These are phyloP conservation scores for Silurus aristotelis DNA, from an alignment of 2,797 vertebrate genomes.

Conservation along the genomic window DNA sequence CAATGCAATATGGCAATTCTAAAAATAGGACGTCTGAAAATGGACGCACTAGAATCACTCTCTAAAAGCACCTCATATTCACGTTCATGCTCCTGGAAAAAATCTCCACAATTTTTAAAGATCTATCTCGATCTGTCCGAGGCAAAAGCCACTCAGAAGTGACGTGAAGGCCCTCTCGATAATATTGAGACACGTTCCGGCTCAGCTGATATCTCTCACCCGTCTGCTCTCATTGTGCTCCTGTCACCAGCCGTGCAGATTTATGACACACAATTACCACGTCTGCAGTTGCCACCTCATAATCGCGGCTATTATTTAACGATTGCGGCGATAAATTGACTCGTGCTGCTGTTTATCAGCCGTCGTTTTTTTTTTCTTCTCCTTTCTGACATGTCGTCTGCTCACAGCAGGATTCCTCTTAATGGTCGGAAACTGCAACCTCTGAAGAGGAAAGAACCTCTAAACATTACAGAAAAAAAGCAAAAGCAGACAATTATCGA, in stretches of 20 bases:
- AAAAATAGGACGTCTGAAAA: background rate
- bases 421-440: conserved; percentile 82
- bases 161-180: conserved; percentile 84
- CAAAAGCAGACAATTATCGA: conserved; percentile 86
- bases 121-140: conserved; percentile 1
- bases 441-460: conserved; percentile 74
- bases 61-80: conserved; percentile 1
- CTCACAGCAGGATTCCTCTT: conserved; percentile 86
- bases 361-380: conserved; percentile 77
- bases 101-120: conserved; percentile 10
- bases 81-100: background rate
- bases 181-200: conserved; percentile 90
- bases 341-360: conserved; percentile 90
- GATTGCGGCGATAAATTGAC: conserved; percentile 91
- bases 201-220: conserved; percentile 89
- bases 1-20: background rate
- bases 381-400: conserved; percentile 79
- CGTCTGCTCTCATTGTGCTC: conserved; percentile 88
- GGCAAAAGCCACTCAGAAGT: conserved; percentile 17
- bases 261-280: conserved; percentile 92
- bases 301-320: conserved; percentile 95
- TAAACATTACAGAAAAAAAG: conserved; percentile 73
- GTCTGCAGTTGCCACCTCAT: conserved; percentile 92
- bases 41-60: background rate
- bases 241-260: conserved; percentile 88